Evolutionary conservation across 1,140 invertebrate genomes (phyloP), one percentile per base, ranked within the genome.

Genomic region (Atopsyche davidsoni): DNA sequence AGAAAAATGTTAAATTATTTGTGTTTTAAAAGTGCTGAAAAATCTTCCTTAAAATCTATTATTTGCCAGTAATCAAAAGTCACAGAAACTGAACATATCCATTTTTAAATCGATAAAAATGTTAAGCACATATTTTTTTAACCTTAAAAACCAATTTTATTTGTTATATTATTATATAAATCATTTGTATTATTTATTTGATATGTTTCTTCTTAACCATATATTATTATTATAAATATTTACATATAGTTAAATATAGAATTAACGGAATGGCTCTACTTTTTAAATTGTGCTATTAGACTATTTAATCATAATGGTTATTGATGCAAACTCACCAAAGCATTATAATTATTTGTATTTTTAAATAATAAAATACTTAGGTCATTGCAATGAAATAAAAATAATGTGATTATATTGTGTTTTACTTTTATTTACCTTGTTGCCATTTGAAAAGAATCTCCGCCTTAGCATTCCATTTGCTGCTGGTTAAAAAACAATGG

Each of bases 301-400:
- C 17, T 35, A 14, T 16, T 42, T 35, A 35, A 35, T 35, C 11
- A 24, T 42, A 24, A 42, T 42, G 16, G 16, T n/a, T 7, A 28
- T 7, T 7, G 6, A 34, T 34, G 32, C 11, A 34, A 34, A 34
- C 32, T 34, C 32, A 34, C 32, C 32, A 34, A 34, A 11, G 18
- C 14, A 39, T 39, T 39, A 39, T 17, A 39, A 16, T 17, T 39
- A n/a, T 39, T 39, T 39, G 14, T 39, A 16, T 17, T 39, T 39
- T 17, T 39, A n/a, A 39, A 39, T 17, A 39, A 21, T 16, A 10
- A 39, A 39, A 39, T 39, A 10, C 4, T 36, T 39, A 39, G 36
- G 10, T 39, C 2, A 39, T 18, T 39, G 36, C 36, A 39, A 39
- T 19, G 13, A 39, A 39, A 39, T 39, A 39, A 39, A 39, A 36